Percentiles rank a stretch among this genome's conserved stretches.
Evolutionary conservation across 2,113 vertebrate genomes (phyloP).

Genomic region (Circaetus gallicus): DNA sequence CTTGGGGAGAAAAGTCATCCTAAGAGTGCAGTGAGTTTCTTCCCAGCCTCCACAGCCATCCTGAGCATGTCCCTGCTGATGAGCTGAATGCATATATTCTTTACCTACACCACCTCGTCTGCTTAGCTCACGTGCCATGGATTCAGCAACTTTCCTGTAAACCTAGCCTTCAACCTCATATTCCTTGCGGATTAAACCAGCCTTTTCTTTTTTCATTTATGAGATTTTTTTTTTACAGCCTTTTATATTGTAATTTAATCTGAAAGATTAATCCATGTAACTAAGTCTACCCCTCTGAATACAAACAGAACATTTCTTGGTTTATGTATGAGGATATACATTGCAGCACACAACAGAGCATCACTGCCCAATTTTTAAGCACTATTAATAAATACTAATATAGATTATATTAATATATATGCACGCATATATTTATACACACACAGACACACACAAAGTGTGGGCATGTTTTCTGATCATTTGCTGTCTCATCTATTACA

Average conservation of each 20-base stretch:
- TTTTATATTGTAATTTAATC: background rate
- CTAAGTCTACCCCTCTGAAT: background rate
- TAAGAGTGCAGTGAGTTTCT: background rate
- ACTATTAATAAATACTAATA: background rate
- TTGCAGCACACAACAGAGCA: background rate
- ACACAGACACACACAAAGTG: background rate
- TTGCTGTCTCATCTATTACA: background rate
- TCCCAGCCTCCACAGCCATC: background rate
- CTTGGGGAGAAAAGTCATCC: background rate
- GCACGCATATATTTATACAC: background rate
- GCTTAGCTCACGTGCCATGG: background rate
- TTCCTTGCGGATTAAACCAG: background rate
- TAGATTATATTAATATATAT: background rate
- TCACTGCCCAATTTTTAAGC: background rate
- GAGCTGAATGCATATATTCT: background rate
- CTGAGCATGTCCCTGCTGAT: fast-evolving
- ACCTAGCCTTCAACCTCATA: background rate
- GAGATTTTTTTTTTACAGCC: background rate
- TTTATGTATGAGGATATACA: background rate
- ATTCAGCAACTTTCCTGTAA: background rate
- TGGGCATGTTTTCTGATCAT: background rate
- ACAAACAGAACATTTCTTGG: background rate
- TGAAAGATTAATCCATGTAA: background rate
- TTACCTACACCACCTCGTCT: background rate
- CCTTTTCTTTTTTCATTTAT: background rate